Percentiles rank a stretch among this genome's conserved stretches.
Conservation (phyloP, 1,140 invertebrate species). For the Hycleus phaleratus region DNA sequence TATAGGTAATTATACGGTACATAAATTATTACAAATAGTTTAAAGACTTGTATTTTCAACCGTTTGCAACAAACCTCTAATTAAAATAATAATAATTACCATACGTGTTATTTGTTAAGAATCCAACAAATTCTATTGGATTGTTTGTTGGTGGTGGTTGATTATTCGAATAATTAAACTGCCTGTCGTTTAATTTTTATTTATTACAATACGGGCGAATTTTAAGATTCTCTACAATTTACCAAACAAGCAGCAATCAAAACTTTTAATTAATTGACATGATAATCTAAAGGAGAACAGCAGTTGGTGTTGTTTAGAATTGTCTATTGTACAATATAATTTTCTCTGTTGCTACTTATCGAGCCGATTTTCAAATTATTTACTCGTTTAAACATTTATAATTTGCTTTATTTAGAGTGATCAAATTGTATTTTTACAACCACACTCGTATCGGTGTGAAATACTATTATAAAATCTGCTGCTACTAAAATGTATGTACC, state of each 20-base stretch:
- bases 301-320: no score
- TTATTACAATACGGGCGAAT: no score
- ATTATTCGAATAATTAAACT: constrained; percentile 9
- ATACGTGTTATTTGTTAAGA: constrained; percentile 7
- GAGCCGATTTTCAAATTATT: no score
- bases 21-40: constrained; percentile 21
- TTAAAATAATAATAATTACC: constrained; percentile 20
- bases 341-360: no score
- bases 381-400: no score
- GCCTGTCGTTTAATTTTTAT: neutral
- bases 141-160: neutral
- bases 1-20: constrained; percentile 17
- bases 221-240: no score
- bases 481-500: constrained; percentile 5
- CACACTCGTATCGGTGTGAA: neutral
- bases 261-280: no score
- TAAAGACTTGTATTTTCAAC: constrained; percentile 12
- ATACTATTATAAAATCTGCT: constrained; percentile 3
- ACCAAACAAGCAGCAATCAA: no score
- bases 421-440: neutral
- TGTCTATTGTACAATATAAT: no score
- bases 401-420: no score
- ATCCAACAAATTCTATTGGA: neutral
- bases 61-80: constrained; percentile 17
- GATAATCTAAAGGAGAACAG: no score